Evolutionary conservation across 2,113 vertebrate genomes (phyloP).

Genomic region (Cheirogaleus medius): DNA sequence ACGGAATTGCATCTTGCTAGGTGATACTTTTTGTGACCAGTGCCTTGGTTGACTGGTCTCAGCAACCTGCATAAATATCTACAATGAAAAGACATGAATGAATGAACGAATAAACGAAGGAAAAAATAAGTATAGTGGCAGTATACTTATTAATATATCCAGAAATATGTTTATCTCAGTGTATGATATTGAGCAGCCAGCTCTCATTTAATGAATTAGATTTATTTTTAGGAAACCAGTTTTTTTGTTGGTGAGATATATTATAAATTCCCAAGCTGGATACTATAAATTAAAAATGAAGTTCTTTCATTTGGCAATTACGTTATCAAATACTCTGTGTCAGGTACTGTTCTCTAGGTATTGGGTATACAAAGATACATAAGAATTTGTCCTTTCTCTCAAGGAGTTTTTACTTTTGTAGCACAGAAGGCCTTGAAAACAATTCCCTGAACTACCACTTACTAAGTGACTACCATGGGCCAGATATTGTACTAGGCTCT

Average conservation of each 20-base stretch:
- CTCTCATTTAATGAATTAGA: background rate
- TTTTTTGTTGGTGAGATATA: background rate
- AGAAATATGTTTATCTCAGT: background rate
- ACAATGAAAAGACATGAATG: background rate
- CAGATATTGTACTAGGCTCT: background rate
- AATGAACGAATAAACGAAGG: background rate
- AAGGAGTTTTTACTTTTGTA: background rate
- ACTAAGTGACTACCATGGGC: fast-evolving
- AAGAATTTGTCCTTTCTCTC: background rate
- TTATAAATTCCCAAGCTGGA: background rate
- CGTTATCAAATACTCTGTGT: background rate
- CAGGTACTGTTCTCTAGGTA: background rate
- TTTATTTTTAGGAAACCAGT: background rate
- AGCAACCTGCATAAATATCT: background rate
- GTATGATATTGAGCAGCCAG: background rate
- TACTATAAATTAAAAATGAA: background rate
- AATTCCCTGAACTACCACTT: background rate
- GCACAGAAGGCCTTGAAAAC: background rate
- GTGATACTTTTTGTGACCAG: background rate
- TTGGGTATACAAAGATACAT: background rate
- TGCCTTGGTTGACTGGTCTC: background rate
- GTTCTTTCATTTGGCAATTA: background rate
- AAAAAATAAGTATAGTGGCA: background rate
- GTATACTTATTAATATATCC: background rate
- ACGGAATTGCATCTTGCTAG: background rate